Base-by-base conservation (phyloP, 1,140 invertebrate species). In the Pseudomyrmex pallidus region DNA sequence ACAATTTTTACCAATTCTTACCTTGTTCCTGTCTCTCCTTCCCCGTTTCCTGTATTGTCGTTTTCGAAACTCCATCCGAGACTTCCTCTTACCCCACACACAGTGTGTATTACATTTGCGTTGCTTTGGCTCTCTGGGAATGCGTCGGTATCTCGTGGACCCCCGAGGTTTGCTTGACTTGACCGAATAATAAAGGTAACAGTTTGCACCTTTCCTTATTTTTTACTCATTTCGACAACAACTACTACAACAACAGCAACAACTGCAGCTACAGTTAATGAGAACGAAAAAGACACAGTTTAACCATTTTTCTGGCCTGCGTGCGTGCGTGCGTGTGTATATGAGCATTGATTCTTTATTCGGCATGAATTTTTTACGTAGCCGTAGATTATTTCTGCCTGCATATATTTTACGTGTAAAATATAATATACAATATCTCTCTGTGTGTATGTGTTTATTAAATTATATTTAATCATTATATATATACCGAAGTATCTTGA, bases 81-180 rank as follows among this genome's bases (percentile, higher is more conserved):
- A 57, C 3, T 20, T 59, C 76, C 22, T 56, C 20, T 22, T 74
- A 35, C 78, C 91, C 89, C 84, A 91, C 80, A 93, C 93, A 94
- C 93, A 94, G 91, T 95, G 94, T 95, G 92, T 94, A 94, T 94
- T 94, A 93, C 91, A 93, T 94, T 94, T 94, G 92, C 94, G 94
- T 95, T 95, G 95, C 95, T 95, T 95, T 95, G 95, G 95, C 94
- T 95, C 94, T 94, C 92, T 95, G 93, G 94, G 95, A 95, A 95
- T 95, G 95, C 94, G 93, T 95, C 94, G 94, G 93, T 95, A 94
- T 95, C 93, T 94, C 93, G 94, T 94, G 93, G 94, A 95, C 91
- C 92, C 93, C 94, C 91, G 93, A 94, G 94, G 94, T 95, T 95
- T 95, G 94, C 94, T 95, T 94, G 92, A 94, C 91, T 94, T 94